These are phyloP conservation scores for Odontocolon sp. DNA, from an alignment of 2,888 invertebrate species.

Conservation along the genomic window DNA sequence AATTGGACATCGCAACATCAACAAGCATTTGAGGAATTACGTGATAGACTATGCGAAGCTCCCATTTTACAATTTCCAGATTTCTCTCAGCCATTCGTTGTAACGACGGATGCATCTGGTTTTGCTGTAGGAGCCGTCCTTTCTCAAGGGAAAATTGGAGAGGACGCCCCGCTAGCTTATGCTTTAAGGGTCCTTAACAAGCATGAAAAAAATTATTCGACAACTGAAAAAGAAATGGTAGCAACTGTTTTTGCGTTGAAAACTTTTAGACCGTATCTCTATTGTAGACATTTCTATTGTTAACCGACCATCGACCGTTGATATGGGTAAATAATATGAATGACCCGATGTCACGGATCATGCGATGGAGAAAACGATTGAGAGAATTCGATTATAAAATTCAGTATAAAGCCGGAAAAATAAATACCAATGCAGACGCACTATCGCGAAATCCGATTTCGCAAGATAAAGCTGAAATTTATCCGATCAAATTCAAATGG, in stretches of 20 bases:
- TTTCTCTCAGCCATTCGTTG: neutral
- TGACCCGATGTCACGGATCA: slow-evolving; percentile 5
- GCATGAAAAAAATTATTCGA: slow-evolving; percentile 15
- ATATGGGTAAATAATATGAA: slow-evolving; percentile 17
- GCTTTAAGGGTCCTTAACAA: slow-evolving; percentile 5
- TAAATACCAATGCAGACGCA: too few relatives aligned
- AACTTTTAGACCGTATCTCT: slow-evolving; percentile 3
- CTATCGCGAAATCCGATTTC: neutral
- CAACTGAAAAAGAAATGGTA: slow-evolving; percentile 7
- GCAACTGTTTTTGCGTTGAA: slow-evolving; percentile 1
- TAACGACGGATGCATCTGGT: slow-evolving; percentile 9
- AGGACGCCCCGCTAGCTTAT: neutral
- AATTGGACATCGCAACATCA: neutral
- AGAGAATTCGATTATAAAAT: slow-evolving; percentile 6
- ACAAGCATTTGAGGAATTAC: slow-evolving; percentile 16
- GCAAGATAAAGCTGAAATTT: neutral
- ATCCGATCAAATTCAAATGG: neutral
- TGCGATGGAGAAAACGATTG: slow-evolving; percentile 10
- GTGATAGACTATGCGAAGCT: slow-evolving; percentile 1
- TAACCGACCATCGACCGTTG: slow-evolving; percentile 3
- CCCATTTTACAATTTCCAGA: slow-evolving; percentile 16
- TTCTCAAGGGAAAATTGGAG: too few relatives aligned
- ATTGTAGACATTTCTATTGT: neutral
- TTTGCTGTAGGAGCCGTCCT: slow-evolving; percentile 8
- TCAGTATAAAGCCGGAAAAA: neutral